Conservation (phyloP, 2,113 vertebrate genomes). For the Dermatemys mawii region DNA sequence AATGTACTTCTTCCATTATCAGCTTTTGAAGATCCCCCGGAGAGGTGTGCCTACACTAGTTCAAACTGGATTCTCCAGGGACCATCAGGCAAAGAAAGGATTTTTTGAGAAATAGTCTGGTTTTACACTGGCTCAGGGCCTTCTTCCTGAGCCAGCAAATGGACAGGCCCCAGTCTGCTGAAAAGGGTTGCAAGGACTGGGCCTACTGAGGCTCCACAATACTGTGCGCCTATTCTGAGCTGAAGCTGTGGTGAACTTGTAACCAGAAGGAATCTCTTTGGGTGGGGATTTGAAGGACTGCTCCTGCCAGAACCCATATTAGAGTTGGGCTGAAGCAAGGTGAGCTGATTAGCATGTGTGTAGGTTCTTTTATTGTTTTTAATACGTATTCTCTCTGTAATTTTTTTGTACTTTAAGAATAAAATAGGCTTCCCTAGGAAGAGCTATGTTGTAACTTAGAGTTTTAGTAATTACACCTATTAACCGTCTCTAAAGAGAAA, state of each 20-base stretch:
- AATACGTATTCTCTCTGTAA: no score
- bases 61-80: background rate
- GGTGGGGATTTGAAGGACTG: background rate
- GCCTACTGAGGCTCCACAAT: no score
- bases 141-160: background rate
- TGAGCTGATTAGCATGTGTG: background rate
- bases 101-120: background rate
- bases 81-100: background rate
- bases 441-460: background rate
- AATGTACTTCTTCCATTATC: background rate
- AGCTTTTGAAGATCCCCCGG: background rate
- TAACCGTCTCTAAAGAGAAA: no score
- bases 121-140: background rate
- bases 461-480: background rate
- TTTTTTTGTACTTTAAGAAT: no score
- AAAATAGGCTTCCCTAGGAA: no score
- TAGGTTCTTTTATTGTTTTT: background rate
- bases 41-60: background rate
- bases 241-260: background rate
- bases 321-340: background rate
- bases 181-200: background rate
- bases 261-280: background rate
- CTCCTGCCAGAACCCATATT: background rate
- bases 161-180: background rate
- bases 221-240: background rate